Evolutionary conservation across 2,888 invertebrate species (phyloP), one percentile per base, ranked within the genome.

Genomic region (Agonopterix subpropinquella): DNA sequence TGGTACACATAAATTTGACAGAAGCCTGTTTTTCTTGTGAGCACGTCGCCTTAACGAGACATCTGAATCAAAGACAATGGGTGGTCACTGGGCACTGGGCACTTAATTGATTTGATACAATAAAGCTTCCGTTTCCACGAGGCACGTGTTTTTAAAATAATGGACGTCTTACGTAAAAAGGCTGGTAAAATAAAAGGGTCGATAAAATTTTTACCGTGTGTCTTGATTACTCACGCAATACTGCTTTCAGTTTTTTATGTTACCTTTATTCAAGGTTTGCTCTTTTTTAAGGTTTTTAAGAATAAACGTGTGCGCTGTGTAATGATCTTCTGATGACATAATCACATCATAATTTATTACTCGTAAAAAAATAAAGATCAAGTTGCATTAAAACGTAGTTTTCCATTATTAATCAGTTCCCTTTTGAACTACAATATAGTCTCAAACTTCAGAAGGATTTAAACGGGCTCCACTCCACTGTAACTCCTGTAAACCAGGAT

Each of bases 51-150:
- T 74, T 83, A 82, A 82, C 72, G 77, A 83, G 77, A 76, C 74
- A 65, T 69, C 73, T 75, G 76, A 77, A 76, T 77, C 70, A 75
- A 73, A 72, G 61, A 79, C 79, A 83, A 82, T 80, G 79, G 78
- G 76, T 73, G 75, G 75, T 63, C 72, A 66, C 56, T 59, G 61
- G 55, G 11, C 71, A 66, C 56, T 59, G 61, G 55, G 11, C 56
- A 44, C 58, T 65, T 67, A 74, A 81, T 75, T 80, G 75, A 80
- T 77, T 70, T 74, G 75, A 43, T 79, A 67, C 61, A 59, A 61
- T 56, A 63, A 51, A 56, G 48, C 47, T 48, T 47, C 47, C 36
- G 49, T 58, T 37, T 39, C 52, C 36, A n/a, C 39, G 43, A 45
- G 51, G 11, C 55, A 59, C 57, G 57, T 57, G 59, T 5, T 5